These are phyloP conservation scores for Xiphophorus couchianus DNA, from an alignment of 2,113 vertebrate genomes.

Conservation along the genomic window DNA sequence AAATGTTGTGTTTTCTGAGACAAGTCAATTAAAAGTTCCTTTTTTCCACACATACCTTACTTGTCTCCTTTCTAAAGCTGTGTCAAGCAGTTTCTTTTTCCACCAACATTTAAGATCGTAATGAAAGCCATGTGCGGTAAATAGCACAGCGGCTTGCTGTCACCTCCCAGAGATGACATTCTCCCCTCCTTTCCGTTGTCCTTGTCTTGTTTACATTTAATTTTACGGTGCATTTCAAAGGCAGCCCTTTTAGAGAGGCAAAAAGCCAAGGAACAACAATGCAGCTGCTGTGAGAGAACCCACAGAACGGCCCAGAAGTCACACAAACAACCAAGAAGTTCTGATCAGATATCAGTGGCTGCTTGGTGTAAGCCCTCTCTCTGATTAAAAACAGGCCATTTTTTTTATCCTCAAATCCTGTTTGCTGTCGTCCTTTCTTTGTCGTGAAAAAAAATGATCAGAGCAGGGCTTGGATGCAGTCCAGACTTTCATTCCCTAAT, in stretches of 20 bases:
- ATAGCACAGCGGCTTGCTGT: conserved; percentile 30
- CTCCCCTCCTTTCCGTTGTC: conserved; percentile 38
- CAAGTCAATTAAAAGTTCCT: not conserved
- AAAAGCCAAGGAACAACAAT: conserved; percentile 57
- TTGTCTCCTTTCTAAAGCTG: conserved; percentile 1
- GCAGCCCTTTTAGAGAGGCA: conserved; percentile 32
- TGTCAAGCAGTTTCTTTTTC: conserved; percentile 40
- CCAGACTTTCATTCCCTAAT: conserved; percentile 57
- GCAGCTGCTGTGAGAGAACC: conserved; percentile 25
- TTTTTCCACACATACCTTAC: not conserved
- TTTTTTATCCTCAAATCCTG: conserved; percentile 45
- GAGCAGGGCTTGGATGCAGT: conserved; percentile 54
- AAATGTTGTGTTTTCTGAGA: not conserved
- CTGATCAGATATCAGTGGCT: conserved; percentile 29
- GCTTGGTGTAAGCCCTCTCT: conserved; percentile 37
- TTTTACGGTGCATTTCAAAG: conserved; percentile 42
- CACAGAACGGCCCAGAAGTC: conserved; percentile 11
- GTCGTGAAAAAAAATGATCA: conserved; percentile 65
- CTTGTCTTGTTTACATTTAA: conserved; percentile 56
- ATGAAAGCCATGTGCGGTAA: conserved; percentile 54
- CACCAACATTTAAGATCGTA: conserved; percentile 43
- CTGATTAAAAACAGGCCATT: conserved; percentile 37
- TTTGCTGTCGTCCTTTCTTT: conserved; percentile 53
- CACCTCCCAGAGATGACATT: conserved; percentile 56
- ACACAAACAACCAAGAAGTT: conserved; percentile 9